phyloP scores from a whole-genome alignment of 2,113 vertebrate genomes.

The Benitochromis conjunctus region DNA sequence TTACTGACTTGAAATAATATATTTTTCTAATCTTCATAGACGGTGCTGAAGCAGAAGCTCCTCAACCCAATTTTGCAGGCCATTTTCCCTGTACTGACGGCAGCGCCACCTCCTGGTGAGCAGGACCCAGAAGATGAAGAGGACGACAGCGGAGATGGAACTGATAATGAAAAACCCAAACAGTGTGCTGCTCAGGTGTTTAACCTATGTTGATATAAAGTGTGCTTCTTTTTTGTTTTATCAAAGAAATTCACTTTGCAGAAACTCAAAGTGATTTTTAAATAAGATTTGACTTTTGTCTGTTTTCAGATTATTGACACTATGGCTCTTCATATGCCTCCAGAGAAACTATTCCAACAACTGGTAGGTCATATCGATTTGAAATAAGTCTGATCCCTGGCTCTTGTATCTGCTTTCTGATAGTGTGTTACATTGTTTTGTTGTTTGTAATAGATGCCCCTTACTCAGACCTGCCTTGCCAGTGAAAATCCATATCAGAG shows the following conservation, averaged over 20 bases:
- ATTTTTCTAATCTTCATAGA: slow-evolving; percentile 51
- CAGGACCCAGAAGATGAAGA: slow-evolving; percentile 84
- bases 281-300: not conserved
- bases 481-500: slow-evolving; percentile 79
- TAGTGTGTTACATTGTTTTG: not conserved
- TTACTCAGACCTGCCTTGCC: slow-evolving; percentile 75
- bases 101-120: slow-evolving; percentile 77
- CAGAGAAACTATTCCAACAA: slow-evolving; percentile 83
- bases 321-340: slow-evolving; percentile 84
- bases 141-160: slow-evolving; percentile 62
- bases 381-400: not conserved
- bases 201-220: not conserved
- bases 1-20: not conserved
- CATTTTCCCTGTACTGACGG: slow-evolving; percentile 81
- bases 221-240: not conserved
- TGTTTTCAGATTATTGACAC: slow-evolving; percentile 82
- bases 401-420: not conserved
- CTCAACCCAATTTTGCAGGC: slow-evolving; percentile 76
- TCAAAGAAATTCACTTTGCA: not conserved
- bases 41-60: slow-evolving; percentile 82
- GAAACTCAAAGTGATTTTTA: not conserved
- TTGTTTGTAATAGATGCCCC: slow-evolving; percentile 72
- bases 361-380: slow-evolving; percentile 70
- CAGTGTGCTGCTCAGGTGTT: slow-evolving; percentile 84
- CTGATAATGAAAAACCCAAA: slow-evolving; percentile 78